A percentile compares a stretch with the other conserved stretches of the same genome.
Evolutionary conservation across 2,797 vertebrate genomes (phyloP).

Genomic region (Luscinia megarhynchos): DNA sequence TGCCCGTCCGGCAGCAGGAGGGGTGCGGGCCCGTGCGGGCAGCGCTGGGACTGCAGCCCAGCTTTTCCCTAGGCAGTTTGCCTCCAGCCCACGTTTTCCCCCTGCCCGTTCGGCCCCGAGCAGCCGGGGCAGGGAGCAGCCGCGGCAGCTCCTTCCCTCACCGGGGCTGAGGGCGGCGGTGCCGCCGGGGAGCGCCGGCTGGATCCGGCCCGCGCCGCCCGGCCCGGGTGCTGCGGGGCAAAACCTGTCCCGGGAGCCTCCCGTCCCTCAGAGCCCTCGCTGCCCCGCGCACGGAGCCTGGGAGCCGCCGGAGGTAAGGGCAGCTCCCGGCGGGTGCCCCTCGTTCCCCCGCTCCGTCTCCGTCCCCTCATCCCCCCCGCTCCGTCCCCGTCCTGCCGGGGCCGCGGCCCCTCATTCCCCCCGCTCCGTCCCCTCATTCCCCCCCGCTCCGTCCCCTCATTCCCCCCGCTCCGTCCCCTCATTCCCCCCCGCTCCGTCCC

Average conservation of each 20-base stretch:
- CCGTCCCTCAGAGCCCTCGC: rapidly evolving
- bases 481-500: too few species aligned
- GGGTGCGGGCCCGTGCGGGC: rapidly evolving
- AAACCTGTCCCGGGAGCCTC: rapidly evolving
- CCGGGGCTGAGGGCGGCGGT: background rate
- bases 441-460: too few species aligned
- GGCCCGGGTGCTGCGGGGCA: background rate
- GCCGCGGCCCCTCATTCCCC: too few species aligned
- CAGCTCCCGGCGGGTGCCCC: background rate
- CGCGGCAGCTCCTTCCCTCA: rapidly evolving
- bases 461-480: too few species aligned
- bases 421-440: too few species aligned
- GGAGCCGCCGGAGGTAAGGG: background rate
- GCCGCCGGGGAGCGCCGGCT: rapidly evolving
- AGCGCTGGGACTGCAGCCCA: rapidly evolving
- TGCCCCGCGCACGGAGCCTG: rapidly evolving
- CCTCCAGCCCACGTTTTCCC: rapidly evolving
- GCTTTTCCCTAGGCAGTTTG: rapidly evolving
- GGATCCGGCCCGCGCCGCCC: background rate
- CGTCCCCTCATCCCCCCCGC: too few species aligned
- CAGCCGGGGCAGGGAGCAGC: rapidly evolving
- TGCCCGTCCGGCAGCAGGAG: rapidly evolving
- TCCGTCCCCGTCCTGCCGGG: background rate
- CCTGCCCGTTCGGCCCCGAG: rapidly evolving
- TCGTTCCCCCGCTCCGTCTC: background rate